A percentile compares a stretch with the other conserved stretches of the same genome.
These are phyloP conservation scores for Euura saliciscinereae DNA, from an alignment of 1,140 invertebrate genomes.

Conservation along the genomic window DNA sequence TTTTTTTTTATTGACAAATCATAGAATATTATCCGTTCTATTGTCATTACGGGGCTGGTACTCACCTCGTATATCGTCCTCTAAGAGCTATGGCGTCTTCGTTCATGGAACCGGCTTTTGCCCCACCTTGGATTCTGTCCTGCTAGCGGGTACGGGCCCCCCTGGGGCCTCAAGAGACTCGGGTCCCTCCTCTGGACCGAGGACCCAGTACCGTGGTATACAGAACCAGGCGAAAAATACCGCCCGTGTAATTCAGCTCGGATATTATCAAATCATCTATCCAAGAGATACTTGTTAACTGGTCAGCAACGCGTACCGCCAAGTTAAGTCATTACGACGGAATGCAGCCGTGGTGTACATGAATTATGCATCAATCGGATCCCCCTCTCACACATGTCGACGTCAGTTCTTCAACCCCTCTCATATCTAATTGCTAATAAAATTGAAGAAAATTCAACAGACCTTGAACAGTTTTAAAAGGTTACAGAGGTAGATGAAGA, in stretches of 20 bases:
- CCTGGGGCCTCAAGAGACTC: constrained; percentile 28
- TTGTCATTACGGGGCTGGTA: too few relatives aligned
- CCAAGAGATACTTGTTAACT: constrained; percentile 41
- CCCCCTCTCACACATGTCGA: not conserved
- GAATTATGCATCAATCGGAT: constrained; percentile 27
- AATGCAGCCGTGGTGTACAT: constrained; percentile 36
- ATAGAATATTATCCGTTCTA: too few relatives aligned
- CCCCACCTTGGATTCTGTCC: constrained; percentile 37
- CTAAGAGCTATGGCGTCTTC: constrained; percentile 17
- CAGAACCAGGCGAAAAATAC: not conserved
- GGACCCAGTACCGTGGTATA: too few relatives aligned
- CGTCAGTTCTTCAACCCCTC: not conserved
- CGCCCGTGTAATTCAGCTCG: constrained; percentile 19
- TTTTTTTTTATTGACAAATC: too few relatives aligned
- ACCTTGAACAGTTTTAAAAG: too few relatives aligned
- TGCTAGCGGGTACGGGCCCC: constrained; percentile 29
- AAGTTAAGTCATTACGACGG: constrained; percentile 51
- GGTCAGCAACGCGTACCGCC: constrained; percentile 17
- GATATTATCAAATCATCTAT: constrained; percentile 56
- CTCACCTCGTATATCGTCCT: not conserved
- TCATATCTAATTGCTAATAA: not conserved
- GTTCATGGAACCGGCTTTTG: constrained; percentile 52
- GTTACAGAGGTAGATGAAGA: too few relatives aligned
- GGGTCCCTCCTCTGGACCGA: constrained; percentile 8
- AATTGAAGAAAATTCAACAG: too few relatives aligned